A percentile compares a stretch with the other conserved stretches of the same genome.
phyloP scores from a whole-genome alignment of 2,888 invertebrate species.

The Pseudoips prasinana region DNA sequence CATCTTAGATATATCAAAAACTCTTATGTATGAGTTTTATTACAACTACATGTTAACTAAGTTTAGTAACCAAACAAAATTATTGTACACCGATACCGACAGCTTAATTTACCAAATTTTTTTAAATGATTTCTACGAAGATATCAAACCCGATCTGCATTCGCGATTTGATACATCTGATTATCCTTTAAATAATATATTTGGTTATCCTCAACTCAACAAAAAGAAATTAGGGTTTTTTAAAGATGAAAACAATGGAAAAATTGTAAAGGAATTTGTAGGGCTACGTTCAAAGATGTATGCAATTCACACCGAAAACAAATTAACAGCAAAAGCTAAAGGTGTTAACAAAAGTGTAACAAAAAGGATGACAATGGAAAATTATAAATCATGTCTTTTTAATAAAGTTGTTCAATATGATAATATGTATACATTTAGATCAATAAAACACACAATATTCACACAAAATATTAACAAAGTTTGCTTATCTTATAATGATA shows the following conservation, averaged over 20 bases:
- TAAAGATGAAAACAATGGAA: slow-evolving; percentile 29
- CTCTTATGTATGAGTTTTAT: too few species aligned
- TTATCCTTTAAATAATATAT: too few species aligned
- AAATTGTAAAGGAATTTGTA: slow-evolving; percentile 27
- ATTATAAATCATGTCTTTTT: slow-evolving; percentile 2
- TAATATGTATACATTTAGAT: slow-evolving; percentile 1
- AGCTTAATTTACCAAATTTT: too few species aligned
- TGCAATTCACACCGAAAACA: slow-evolving; percentile 20
- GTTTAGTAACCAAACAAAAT: too few species aligned
- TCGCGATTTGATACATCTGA: too few species aligned
- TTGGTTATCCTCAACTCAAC: too few species aligned
- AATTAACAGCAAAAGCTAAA: slow-evolving; percentile 25
- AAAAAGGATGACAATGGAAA: slow-evolving; percentile 1
- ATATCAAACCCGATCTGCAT: too few species aligned
- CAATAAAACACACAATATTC: slow-evolving; percentile 2
- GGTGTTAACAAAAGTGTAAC: slow-evolving; percentile 20
- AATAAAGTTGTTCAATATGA: neutral
- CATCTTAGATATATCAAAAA: too few species aligned
- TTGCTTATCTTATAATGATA: neutral
- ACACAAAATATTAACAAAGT: slow-evolving; percentile 1
- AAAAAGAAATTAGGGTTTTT: too few species aligned
- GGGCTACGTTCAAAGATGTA: slow-evolving; percentile 11
- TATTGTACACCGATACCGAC: too few species aligned
- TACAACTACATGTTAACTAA: too few species aligned
- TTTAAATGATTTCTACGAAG: too few species aligned